Evolutionary conservation across 2,888 invertebrate genomes (phyloP), one percentile per base, ranked within the genome.

Genomic region (Sisyra nigra): DNA sequence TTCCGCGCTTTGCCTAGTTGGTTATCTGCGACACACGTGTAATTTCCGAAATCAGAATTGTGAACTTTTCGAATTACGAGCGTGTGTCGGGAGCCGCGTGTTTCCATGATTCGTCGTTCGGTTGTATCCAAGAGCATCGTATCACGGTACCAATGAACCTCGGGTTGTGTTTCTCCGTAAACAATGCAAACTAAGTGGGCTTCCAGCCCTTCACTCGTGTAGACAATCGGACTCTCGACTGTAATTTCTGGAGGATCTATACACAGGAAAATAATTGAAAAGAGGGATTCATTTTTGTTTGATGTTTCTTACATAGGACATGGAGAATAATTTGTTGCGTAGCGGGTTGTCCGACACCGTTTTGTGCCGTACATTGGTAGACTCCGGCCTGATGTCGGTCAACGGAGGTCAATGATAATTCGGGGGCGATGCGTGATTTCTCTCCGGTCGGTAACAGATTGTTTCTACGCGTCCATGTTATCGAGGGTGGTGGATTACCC

Each of bases 11-110:
- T 73, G 48, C 78, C 78, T 51, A 77, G 66, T 55, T 71, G 69
- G 64, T 78, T 78, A 58, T 78, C 76, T 40, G 77, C 78, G 49
- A 74, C 71, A 60, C 78, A 78, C 52, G 74, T 74, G 62, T 78
- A 78, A 64, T 76, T 76, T 51, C 77, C 77, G 58, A 78, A 77
- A 64, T 78, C 77, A 51, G 72, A 69, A 48, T 68, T 66, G 57
- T 76, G 72, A 51, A 77, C 76, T 65, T 75, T 76, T 46, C 75
- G 68, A 55, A 77, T 73, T 59, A 77, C 71, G 52, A 77, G 67
- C 17, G 74, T 76, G 57, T 77, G 76, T 52, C 76, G 63, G 53
- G 74, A 72, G 44, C 76, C 76, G 50, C 74, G 68, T 46, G 72
- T 71, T 57, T 77, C 76, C 69, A 74, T 75, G 57, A 76, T 72